These are phyloP conservation scores for Hypotaenidia philippensis DNA, from an alignment of 2,797 vertebrate genomes.

Conservation along the genomic window DNA sequence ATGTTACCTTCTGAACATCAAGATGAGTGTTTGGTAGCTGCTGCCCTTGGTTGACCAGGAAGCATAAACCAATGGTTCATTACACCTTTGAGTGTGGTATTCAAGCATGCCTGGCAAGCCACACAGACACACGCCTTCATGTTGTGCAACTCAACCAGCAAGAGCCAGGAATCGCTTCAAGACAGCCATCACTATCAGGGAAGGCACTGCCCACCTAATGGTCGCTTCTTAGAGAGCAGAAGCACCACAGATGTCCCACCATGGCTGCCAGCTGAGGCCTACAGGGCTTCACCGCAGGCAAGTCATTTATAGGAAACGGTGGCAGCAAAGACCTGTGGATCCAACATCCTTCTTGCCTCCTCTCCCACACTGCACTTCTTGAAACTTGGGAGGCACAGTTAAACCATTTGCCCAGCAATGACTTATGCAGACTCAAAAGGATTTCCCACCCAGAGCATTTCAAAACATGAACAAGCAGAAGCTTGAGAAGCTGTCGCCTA, in stretches of 20 bases:
- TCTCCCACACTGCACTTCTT: neutral
- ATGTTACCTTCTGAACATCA: neutral
- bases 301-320: neutral
- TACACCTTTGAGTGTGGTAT: neutral
- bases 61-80: neutral
- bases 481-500: conserved; percentile 65
- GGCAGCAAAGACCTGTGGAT: neutral
- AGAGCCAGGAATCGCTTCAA: neutral
- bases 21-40: neutral
- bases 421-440: neutral
- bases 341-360: neutral
- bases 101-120: fast-evolving
- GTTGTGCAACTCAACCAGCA: neutral
- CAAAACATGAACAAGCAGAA: neutral
- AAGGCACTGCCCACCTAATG: fast-evolving
- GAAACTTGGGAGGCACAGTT: neutral
- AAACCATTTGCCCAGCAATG: neutral
- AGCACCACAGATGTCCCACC: neutral
- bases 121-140: neutral
- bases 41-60: neutral
- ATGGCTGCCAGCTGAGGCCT: fast-evolving
- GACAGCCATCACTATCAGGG: neutral
- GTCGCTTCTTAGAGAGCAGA: fast-evolving
- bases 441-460: neutral
- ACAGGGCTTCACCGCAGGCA: neutral